Conservation (phyloP, 2,113 vertebrate species). For the Xerus inauris region DNA sequence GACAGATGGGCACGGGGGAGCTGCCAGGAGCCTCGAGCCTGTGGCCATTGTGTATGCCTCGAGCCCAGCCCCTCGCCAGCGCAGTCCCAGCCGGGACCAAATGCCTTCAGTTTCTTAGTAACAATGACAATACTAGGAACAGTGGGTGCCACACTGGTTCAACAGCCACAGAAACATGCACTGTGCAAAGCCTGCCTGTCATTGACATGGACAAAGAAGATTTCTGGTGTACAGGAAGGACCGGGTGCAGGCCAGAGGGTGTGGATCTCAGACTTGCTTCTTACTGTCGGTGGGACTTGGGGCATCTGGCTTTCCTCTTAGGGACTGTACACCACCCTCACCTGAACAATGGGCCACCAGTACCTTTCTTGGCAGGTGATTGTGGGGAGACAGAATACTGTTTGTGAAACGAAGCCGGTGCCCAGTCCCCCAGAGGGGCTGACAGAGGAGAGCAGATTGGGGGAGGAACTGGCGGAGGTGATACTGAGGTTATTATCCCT, state of each 20-base stretch:
- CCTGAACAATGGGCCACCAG: too few relatives aligned
- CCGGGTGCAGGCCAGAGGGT: fast-evolving
- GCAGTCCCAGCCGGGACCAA: conserved; percentile 80
- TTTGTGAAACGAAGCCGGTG: neutral
- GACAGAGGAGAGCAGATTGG: fast-evolving
- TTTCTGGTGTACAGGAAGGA: fast-evolving
- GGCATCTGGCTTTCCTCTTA: neutral
- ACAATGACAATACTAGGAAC: neutral
- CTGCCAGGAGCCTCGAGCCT: conserved; percentile 85
- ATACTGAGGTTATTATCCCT: too few relatives aligned
- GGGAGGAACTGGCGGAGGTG: neutral
- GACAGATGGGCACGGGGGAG: conserved; percentile 87
- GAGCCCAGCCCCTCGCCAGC: conserved; percentile 81
- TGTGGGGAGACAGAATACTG: fast-evolving
- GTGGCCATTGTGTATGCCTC: conserved; percentile 84
- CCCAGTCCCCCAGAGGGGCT: neutral
- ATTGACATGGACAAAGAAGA: neutral
- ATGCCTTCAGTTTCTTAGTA: conserved; percentile 84
- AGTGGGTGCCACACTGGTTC: neutral
- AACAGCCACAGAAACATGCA: neutral
- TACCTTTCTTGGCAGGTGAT: neutral
- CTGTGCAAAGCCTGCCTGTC: fast-evolving
- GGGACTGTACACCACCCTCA: neutral
- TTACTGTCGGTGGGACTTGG: neutral
- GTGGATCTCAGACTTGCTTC: neutral